These are phyloP conservation scores for Peromyscus melanophrys DNA, from an alignment of 2,797 vertebrate genomes.

Conservation along the genomic window DNA sequence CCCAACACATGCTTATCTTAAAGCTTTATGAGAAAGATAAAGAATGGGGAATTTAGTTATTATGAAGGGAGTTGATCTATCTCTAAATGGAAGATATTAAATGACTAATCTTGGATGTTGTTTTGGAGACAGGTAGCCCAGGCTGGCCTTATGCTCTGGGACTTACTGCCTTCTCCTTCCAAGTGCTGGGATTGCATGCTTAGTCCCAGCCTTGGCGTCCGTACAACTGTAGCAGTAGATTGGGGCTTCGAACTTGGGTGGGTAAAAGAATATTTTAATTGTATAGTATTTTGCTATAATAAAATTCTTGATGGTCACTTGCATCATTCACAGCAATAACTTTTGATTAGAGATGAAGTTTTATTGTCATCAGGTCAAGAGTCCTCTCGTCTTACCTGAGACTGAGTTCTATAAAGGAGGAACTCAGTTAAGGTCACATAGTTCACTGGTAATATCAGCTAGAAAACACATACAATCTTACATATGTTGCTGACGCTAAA, in stretches of 20 bases:
- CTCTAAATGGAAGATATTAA: neutral
- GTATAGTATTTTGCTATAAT: constrained; percentile 2
- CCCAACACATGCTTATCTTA: neutral
- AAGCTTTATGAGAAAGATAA: constrained; percentile 9
- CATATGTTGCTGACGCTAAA: neutral
- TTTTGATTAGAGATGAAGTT: constrained; percentile 7
- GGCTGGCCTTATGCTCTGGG: neutral
- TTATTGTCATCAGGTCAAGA: neutral
- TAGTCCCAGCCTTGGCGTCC: neutral
- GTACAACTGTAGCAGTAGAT: neutral
- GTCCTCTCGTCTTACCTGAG: neutral
- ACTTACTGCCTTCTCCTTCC: neutral
- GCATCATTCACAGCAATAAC: neutral
- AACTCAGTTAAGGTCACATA: neutral
- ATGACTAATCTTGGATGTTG: neutral
- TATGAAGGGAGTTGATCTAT: neutral
- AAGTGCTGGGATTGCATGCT: neutral
- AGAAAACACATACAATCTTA: neutral
- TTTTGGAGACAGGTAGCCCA: neutral
- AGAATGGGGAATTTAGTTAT: neutral
- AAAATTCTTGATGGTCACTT: constrained; percentile 17
- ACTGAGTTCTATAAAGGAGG: neutral
- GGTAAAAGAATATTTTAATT: constrained; percentile 25
- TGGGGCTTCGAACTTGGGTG: neutral
- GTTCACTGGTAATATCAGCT: neutral